Evolutionary conservation across 2,797 vertebrate species (phyloP), one percentile per base, ranked within the genome.

Genomic region (Sciurus carolinensis): DNA sequence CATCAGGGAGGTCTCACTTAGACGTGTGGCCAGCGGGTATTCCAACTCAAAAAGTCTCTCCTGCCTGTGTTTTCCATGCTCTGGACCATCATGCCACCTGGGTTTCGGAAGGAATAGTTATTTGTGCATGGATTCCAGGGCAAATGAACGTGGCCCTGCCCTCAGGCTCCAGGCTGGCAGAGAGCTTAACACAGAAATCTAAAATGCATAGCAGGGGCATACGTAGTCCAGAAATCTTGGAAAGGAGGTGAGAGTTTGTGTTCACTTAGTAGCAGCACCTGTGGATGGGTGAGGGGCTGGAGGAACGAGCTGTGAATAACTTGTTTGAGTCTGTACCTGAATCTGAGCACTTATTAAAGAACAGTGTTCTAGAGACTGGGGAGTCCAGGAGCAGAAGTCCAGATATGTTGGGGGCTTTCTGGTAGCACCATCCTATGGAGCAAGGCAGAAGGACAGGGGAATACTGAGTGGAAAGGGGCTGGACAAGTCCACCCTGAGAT

Each of bases 201-300:
- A 30, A 4, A 76, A 80, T 26, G 30, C 47, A 20, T 9, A 47
- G 30, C 13, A 4, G 22, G n/a, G 0, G 9, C 6, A 0, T 1
- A 8, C 13, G 12, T 7, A 4, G 39, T 13, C 30, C 44, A 26
- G 73, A 66, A 59, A 59, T 30, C 36, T 5, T 28, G 22, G 24
- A 50, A 28, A 44, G 13, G 33, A 44, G 47, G 22, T 26, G 36
- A 42, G 57, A 30, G 33, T 33, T 7, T 54, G 42, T 42, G 8
- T 28, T 76, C 30, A 8, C 18, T 90, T 52, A 8, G 18, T 12
- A 44, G 3, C 10, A 20, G 33, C n/a, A 2, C 0, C 1, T 42
- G 52, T 2, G 17, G 36, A 66, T 3, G 6, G 5, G 8, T 20
- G 80, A 42, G 7, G 4, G 1, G 12, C 17, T 24, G 6, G 17